Evolutionary conservation across 2,888 invertebrate genomes (phyloP).

Genomic region (Parnassius smintheus): DNA sequence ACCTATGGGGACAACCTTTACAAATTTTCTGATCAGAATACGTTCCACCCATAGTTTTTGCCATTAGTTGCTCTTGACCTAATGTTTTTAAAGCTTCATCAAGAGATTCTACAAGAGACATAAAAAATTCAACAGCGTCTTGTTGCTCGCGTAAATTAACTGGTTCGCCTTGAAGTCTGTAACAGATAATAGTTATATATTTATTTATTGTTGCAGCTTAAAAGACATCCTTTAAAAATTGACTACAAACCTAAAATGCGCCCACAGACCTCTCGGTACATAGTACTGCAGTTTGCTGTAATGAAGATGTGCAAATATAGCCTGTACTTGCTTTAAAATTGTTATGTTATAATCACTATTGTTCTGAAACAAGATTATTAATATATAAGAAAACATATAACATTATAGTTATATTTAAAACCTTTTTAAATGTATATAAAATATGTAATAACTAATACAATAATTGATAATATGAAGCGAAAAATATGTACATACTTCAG

Average conservation of each 20-base stretch:
- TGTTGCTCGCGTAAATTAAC: conserved; percentile 99
- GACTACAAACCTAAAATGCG: conserved; percentile 94
- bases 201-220: conserved; percentile 2
- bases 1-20: conserved; percentile 98
- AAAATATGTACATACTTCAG: conserved; percentile 64
- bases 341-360: conserved; percentile 91
- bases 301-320: conserved; percentile 97
- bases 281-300: conserved; percentile 98
- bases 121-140: conserved; percentile 99
- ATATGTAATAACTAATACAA: too few relatives aligned
- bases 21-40: conserved; percentile 99
- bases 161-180: conserved; percentile 95
- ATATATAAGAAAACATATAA: too few relatives aligned
- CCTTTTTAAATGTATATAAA: too few relatives aligned
- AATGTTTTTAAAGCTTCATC: conserved; percentile 97
- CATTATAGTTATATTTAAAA: too few relatives aligned
- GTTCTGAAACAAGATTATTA: conserved; percentile 52
- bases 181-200: conserved; percentile 29
- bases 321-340: conserved; percentile 97
- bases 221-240: background rate
- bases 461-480: too few relatives aligned
- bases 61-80: conserved; percentile 94
- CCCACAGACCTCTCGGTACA: conserved; percentile 98
- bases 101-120: conserved; percentile 96
- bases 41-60: conserved; percentile 96